Percentiles rank a stretch among this genome's conserved stretches.
Evolutionary conservation across 2,888 invertebrate species (phyloP).

Genomic region (Acleris holmiana): DNA sequence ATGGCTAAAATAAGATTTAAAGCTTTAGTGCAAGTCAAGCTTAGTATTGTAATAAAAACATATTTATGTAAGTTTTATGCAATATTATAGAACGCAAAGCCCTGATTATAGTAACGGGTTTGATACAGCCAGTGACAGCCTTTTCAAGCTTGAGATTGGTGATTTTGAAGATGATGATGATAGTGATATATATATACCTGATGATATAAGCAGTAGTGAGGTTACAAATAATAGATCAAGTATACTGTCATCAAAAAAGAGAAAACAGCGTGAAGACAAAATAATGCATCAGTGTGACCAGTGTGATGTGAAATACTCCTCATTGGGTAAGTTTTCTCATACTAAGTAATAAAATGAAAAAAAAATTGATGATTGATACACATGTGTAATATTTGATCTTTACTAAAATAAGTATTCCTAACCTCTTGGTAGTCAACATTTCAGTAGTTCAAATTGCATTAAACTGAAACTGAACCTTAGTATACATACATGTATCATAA

Average conservation of each 20-base stretch:
- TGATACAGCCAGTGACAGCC: conserved; percentile 40
- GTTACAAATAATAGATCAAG: conserved; percentile 33
- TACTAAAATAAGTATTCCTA: no score
- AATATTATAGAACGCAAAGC: conserved; percentile 57
- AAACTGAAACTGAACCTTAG: no score
- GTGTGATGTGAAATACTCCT: conserved; percentile 70
- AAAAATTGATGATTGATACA: no score
- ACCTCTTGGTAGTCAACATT: no score
- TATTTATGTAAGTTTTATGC: conserved; percentile 28
- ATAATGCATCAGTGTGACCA: conserved; percentile 69
- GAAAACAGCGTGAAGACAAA: conserved; percentile 50
- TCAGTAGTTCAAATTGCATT: no score
- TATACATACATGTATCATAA: no score
- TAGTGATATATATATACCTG: conserved; percentile 48
- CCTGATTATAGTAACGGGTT: conserved; percentile 56
- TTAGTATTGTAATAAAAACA: background rate
- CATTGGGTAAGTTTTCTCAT: conserved; percentile 54
- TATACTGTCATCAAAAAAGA: conserved; percentile 43
- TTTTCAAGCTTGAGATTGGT: conserved; percentile 54
- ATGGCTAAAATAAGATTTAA: no score
- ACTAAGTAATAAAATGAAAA: background rate
- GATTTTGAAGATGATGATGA: conserved; percentile 58
- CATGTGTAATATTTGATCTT: no score
- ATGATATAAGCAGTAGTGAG: conserved; percentile 45
- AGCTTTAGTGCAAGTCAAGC: no score